These are phyloP conservation scores for Protophormia terraenovae DNA, from an alignment of 2,888 invertebrate species.

Conservation along the genomic window DNA sequence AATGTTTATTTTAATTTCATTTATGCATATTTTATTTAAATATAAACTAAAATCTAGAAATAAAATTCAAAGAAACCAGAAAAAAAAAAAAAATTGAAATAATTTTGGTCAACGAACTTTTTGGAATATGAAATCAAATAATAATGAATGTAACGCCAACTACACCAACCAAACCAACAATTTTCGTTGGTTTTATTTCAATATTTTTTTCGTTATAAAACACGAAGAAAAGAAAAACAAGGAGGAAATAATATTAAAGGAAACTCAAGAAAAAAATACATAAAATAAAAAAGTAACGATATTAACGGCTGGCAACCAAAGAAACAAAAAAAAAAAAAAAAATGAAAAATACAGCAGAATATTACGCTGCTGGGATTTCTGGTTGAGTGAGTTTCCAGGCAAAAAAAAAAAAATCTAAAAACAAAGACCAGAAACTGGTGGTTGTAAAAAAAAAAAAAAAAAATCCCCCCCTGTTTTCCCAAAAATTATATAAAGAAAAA, in stretches of 20 bases:
- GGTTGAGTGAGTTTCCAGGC: slow-evolving; percentile 60
- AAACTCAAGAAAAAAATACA: slow-evolving; percentile 30
- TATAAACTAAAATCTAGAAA: background rate
- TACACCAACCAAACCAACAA: background rate
- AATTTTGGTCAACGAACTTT: slow-evolving; percentile 51
- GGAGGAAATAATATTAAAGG: slow-evolving; percentile 29
- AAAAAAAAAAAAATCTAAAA: slow-evolving; percentile 20
- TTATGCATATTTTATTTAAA: background rate
- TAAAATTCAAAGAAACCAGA: background rate
- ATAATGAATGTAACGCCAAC: slow-evolving; percentile 45
- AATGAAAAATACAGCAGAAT: slow-evolving; percentile 41
- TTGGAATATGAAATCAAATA: slow-evolving; percentile 39
- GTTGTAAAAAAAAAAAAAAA: background rate
- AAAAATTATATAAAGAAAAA: background rate
- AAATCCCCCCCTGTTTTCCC: background rate
- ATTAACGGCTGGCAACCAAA: slow-evolving; percentile 38
- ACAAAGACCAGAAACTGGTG: slow-evolving; percentile 41
- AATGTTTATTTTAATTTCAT: slow-evolving; percentile 14
- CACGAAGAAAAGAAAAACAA: slow-evolving; percentile 1
- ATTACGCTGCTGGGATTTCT: slow-evolving; percentile 63
- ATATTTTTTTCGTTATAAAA: background rate
- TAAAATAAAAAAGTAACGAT: slow-evolving; percentile 22
- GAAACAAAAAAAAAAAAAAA: background rate
- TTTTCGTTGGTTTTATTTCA: background rate
- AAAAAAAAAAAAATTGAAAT: background rate